These are phyloP conservation scores for Lasioglossum morio DNA, from an alignment of 2,888 invertebrate species.

Conservation along the genomic window DNA sequence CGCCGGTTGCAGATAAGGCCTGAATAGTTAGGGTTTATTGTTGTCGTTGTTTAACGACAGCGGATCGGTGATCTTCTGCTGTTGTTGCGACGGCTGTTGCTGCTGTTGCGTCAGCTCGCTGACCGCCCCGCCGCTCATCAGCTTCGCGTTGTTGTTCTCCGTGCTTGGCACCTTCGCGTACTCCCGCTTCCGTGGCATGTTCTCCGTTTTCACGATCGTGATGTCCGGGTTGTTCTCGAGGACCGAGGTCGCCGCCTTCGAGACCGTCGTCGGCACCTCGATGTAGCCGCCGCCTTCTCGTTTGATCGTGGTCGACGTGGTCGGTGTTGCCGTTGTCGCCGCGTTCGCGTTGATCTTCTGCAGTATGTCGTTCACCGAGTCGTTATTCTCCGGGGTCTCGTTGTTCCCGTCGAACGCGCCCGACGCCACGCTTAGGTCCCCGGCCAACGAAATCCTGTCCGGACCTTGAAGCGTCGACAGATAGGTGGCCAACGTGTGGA, in stretches of 20 bases:
- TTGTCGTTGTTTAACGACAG: constrained; percentile 83
- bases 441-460: constrained; percentile 85
- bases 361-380: constrained; percentile 85
- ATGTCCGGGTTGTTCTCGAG: constrained; percentile 87
- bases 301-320: constrained; percentile 83
- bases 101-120: constrained; percentile 77
- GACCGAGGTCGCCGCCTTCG: constrained; percentile 82
- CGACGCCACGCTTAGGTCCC: constrained; percentile 82
- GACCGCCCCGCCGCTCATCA: constrained; percentile 83
- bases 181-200: constrained; percentile 83
- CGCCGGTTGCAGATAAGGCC: constrained; percentile 82
- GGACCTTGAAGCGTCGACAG: constrained; percentile 87
- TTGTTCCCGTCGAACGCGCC: constrained; percentile 82
- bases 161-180: constrained; percentile 84
- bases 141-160: constrained; percentile 83
- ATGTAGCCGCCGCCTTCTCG: constrained; percentile 83
- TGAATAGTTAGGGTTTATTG: constrained; percentile 84
- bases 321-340: constrained; percentile 75
- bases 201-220: constrained; percentile 87
- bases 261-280: constrained; percentile 79
- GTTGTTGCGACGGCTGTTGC: constrained; percentile 57
- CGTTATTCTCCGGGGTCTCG: constrained; percentile 84
- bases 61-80: constrained; percentile 78
- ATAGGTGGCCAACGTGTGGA: constrained; percentile 90
- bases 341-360: constrained; percentile 83